phyloP scores from a whole-genome alignment of 1,140 invertebrate species.

The Bombus pyrosoma region DNA sequence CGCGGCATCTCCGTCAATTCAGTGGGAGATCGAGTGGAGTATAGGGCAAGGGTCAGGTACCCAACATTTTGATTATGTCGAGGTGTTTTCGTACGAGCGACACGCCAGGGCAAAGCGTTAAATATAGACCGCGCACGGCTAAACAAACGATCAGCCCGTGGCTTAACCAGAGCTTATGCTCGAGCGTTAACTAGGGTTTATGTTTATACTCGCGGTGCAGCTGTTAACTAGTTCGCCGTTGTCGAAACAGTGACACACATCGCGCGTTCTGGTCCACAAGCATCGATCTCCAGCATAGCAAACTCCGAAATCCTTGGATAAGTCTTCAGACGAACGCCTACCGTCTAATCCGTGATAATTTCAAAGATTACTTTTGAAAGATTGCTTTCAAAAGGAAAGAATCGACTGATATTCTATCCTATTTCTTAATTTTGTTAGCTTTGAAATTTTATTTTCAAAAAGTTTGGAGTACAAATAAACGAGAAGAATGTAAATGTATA shows the following conservation, averaged over 20 bases:
- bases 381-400: not conserved
- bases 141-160: slow-evolving; percentile 77
- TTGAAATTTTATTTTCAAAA: no score
- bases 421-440: no score
- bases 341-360: not conserved
- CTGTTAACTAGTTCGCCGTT: slow-evolving; percentile 65
- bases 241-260: slow-evolving; percentile 56
- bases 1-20: not conserved
- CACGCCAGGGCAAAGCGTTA: slow-evolving; percentile 69
- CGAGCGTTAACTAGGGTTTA: slow-evolving; percentile 69
- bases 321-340: not conserved
- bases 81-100: slow-evolving; percentile 71
- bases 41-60: not conserved
- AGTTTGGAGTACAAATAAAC: not conserved
- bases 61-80: slow-evolving; percentile 58
- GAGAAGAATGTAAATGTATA: not conserved
- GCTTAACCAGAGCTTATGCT: slow-evolving; percentile 74
- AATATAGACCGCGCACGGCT: slow-evolving; percentile 70
- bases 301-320: slow-evolving; percentile 25
- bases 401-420: not conserved
- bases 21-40: not conserved
- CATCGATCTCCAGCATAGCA: slow-evolving; percentile 11
- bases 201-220: slow-evolving; percentile 62
- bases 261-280: slow-evolving; percentile 14
- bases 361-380: not conserved